Evolutionary conservation across 2,888 invertebrate genomes (phyloP).

Genomic region (Tyria jacobaeae): DNA sequence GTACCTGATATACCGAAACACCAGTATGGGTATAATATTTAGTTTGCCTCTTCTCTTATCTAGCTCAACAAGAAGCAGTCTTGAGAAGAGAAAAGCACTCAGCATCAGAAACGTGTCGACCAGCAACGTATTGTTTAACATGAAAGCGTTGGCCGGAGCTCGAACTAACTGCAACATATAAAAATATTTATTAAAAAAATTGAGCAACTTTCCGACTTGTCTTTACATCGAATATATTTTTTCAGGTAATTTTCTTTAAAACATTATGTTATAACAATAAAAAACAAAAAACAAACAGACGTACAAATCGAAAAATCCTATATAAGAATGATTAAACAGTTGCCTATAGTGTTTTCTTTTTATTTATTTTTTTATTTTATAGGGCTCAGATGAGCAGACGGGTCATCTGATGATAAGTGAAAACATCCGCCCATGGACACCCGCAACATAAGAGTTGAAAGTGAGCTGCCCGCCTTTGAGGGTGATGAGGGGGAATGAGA

Average conservation of each 20-base stretch:
- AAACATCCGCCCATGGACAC: too few relatives aligned
- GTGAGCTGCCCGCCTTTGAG: too few relatives aligned
- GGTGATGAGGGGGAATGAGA: too few relatives aligned
- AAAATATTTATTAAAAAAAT: slow-evolving; percentile 5
- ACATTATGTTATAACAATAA: too few relatives aligned
- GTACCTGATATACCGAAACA: slow-evolving; percentile 90
- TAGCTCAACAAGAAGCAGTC: slow-evolving; percentile 89
- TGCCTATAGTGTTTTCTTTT: too few relatives aligned
- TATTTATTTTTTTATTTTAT: too few relatives aligned
- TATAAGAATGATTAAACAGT: too few relatives aligned
- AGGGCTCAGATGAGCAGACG: too few relatives aligned
- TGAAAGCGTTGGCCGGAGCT: slow-evolving; percentile 86
- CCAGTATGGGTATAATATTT: slow-evolving; percentile 87
- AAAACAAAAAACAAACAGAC: not conserved
- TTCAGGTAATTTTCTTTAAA: too few relatives aligned
- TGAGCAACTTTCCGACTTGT: not conserved
- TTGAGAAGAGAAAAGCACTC: slow-evolving; percentile 90
- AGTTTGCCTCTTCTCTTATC: slow-evolving; percentile 88
- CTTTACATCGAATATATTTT: not conserved
- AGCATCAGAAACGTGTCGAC: slow-evolving; percentile 91
- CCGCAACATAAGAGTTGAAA: too few relatives aligned
- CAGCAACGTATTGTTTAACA: slow-evolving; percentile 89
- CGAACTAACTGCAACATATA: slow-evolving; percentile 78
- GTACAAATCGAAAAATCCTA: too few relatives aligned
- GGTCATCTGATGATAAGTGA: too few relatives aligned